phyloP scores from a whole-genome alignment of 2,113 vertebrate species.

The Opisthocomus hoazin region DNA sequence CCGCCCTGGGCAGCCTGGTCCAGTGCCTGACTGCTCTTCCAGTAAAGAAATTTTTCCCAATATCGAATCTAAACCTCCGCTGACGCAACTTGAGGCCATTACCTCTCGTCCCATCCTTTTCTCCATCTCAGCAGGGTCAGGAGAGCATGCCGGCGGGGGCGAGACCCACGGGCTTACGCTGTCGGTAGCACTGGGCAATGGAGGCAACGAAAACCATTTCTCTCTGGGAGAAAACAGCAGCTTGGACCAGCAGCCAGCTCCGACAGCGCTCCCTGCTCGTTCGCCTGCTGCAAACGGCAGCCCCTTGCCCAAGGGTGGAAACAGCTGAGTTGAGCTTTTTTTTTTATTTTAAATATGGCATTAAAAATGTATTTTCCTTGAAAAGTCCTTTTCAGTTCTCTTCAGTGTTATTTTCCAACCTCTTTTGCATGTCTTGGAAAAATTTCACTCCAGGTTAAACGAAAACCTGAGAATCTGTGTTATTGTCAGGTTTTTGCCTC shows the following conservation, averaged over 20 bases:
- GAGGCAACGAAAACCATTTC: not conserved
- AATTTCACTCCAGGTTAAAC: not conserved
- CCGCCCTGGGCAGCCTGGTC: too few species aligned
- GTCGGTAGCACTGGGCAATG: not conserved
- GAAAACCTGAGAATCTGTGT: not conserved
- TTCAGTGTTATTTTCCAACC: not conserved
- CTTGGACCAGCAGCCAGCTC: not conserved
- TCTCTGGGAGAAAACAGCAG: not conserved
- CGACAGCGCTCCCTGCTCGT: not conserved
- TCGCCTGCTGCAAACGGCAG: not conserved
- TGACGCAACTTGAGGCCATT: too few species aligned
- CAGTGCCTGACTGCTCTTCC: too few species aligned
- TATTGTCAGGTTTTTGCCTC: not conserved
- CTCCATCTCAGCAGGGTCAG: not conserved
- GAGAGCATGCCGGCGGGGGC: not conserved
- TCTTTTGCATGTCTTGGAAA: not conserved
- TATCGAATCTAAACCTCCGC: too few species aligned
- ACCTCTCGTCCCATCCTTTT: too few species aligned
- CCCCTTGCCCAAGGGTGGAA: not conserved
- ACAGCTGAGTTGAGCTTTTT: not conserved
- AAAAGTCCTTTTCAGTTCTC: not conserved
- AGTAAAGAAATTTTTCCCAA: too few species aligned
- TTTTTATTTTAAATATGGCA: not conserved
- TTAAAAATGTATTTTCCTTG: not conserved
- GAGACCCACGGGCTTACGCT: not conserved